Percentiles rank a stretch among this genome's conserved stretches.
Evolutionary conservation across 2,797 vertebrate species (phyloP).

Genomic region (Lagodon rhomboides): DNA sequence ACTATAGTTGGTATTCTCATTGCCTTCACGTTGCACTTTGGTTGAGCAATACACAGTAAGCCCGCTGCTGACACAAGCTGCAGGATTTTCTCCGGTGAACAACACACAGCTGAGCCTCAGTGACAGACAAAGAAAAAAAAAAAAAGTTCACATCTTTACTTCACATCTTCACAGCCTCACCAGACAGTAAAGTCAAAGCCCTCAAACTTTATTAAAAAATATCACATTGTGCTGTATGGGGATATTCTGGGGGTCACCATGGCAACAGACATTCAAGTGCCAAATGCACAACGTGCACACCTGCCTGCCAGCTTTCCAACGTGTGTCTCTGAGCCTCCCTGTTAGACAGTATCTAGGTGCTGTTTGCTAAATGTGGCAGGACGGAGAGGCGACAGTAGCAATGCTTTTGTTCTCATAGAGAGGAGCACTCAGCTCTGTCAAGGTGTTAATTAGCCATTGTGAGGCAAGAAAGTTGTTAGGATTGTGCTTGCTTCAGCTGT

Average conservation of each 20-base stretch:
- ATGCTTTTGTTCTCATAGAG: constrained; percentile 65
- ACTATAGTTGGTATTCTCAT: constrained; percentile 51
- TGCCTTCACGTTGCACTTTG: constrained; percentile 32
- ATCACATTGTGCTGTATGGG: constrained; percentile 69
- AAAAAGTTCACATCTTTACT: constrained; percentile 49
- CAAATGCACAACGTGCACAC: constrained; percentile 69
- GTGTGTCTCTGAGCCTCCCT: constrained; percentile 58
- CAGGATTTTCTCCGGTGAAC: constrained; percentile 33
- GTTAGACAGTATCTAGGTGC: constrained; percentile 61
- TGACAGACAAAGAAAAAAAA: constrained; percentile 5
- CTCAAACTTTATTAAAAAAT: constrained; percentile 79
- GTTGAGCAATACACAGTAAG: constrained; percentile 35
- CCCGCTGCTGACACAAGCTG: constrained; percentile 33
- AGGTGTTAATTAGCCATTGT: constrained; percentile 79
- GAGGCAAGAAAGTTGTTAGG: constrained; percentile 59
- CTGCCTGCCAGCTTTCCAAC: constrained; percentile 72
- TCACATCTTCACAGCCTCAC: constrained; percentile 47
- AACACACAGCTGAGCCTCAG: constrained; percentile 21
- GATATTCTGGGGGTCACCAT: constrained; percentile 82
- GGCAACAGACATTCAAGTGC: constrained; percentile 83
- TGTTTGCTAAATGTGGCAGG: constrained; percentile 69
- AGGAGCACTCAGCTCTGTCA: constrained; percentile 48
- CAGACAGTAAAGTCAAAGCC: constrained; percentile 72
- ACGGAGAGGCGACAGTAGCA: constrained; percentile 54
- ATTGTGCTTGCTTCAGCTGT: constrained; percentile 55